Evolutionary conservation across 2,797 vertebrate genomes (phyloP), one percentile per base, ranked within the genome.

Genomic region (Acipenser oxyrinchus): DNA sequence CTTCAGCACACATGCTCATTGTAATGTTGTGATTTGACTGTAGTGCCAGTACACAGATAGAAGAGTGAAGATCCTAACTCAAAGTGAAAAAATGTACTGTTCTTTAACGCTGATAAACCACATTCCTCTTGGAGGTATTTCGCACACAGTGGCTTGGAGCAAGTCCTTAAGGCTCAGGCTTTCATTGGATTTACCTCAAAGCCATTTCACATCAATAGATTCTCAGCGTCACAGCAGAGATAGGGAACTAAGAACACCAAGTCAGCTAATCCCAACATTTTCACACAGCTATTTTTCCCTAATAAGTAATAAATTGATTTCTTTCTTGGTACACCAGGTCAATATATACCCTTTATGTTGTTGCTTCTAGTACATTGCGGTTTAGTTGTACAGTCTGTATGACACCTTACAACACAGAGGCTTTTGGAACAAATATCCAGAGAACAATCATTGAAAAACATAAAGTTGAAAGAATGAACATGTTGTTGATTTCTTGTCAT

Each of bases 131-230:
- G 37, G 59, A 11, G 12, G 55, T 59, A 6, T 49, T 60, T 7
- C 8, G 48, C 9, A 60, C 11, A 11, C 12, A 48, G 23, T 49
- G 58, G 57, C 50, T 15, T 49, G 51, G 57, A 8, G 55, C 48
- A 66, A 58, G 68, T 60, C 68, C 78, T 74, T 82, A 77, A 77
- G 73, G 77, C 72, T 81, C 62, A 74, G 62, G 58, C 76, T 72
- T 70, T 70, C 68, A 58, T 57, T 68, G 70, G 65, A 78, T 77
- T 48, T 73, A 83, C 73, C 72, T 69, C 75, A 73, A 69, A 77
- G 78, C 66, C 75, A 66, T 75, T 75, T 78, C 71, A 79, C 63
- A 72, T 80, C 64, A 76, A 74, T 78, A 72, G 49, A 74, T 79
- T 77, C 72, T 61, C 71, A 71, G 63, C 75, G 69, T 71, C 50